phyloP scores from a whole-genome alignment of 1,140 invertebrate genomes.

The Anoplophora glabripennis region DNA sequence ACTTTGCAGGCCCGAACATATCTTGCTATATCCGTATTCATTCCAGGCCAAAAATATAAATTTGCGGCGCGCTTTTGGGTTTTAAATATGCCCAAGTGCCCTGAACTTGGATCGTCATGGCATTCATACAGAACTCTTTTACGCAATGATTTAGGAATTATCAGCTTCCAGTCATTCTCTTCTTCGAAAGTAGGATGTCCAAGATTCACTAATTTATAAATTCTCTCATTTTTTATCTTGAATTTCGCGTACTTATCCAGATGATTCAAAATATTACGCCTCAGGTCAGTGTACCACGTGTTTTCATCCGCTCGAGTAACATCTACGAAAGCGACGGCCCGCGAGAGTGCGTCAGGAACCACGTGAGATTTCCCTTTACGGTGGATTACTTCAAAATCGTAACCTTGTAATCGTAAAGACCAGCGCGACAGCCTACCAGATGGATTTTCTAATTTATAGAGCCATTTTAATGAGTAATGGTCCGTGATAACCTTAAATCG shows the following conservation, averaged over 20 bases:
- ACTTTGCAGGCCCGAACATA: constrained; percentile 22
- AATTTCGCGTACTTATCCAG: no score
- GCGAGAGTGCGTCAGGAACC: constrained; percentile 33
- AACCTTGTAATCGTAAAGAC: constrained; percentile 46
- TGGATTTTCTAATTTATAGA: constrained; percentile 47
- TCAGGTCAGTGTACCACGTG: no score
- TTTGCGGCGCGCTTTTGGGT: constrained; percentile 18
- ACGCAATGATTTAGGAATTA: no score
- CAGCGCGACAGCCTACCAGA: constrained; percentile 48
- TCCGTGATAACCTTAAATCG: constrained; percentile 52
- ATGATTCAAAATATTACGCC: no score
- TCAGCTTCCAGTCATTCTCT: no score
- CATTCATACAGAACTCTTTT: no score
- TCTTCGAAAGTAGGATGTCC: no score
- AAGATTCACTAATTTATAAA: no score
- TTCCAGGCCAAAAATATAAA: constrained; percentile 39
- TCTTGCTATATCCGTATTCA: constrained; percentile 20
- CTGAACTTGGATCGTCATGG: no score
- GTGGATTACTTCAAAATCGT: constrained; percentile 46
- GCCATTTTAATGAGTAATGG: constrained; percentile 46
- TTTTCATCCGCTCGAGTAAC: no score
- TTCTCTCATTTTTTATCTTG: no score
- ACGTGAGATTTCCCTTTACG: constrained; percentile 40
- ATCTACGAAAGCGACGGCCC: no score
- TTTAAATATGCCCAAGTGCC: constrained; percentile 32